Evolutionary conservation across 2,113 vertebrate species (phyloP).

Genomic region (Psittacula cyanocephala): DNA sequence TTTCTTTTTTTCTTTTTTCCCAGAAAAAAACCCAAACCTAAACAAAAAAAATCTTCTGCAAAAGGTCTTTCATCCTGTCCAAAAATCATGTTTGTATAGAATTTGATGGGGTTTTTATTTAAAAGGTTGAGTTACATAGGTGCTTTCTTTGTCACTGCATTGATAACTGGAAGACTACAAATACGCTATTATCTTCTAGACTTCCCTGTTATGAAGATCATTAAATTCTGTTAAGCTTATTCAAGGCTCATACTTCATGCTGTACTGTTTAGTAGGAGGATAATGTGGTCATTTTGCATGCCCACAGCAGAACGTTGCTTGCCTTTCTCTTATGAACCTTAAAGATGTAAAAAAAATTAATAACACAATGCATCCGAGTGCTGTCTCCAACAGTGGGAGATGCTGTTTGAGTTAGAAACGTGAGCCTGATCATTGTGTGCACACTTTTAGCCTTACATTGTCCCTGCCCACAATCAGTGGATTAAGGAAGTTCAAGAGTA

Average conservation of each 20-base stretch:
- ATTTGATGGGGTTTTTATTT: background rate
- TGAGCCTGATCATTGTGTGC: background rate
- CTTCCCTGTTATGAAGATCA: background rate
- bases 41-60: background rate
- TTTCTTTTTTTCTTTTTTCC: background rate
- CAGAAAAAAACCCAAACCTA: fast-evolving
- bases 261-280: background rate
- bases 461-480: background rate
- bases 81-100: background rate
- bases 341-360: background rate
- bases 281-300: background rate
- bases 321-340: background rate
- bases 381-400: background rate
- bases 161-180: background rate
- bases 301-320: background rate
- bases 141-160: background rate
- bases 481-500: background rate
- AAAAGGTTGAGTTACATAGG: background rate
- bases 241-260: background rate
- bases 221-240: background rate
- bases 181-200: background rate
- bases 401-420: background rate
- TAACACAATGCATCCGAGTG: background rate
- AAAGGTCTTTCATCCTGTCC: background rate
- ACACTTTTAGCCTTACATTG: background rate